phyloP scores from a whole-genome alignment of 1,140 invertebrate genomes.

The Aphaenogaster rudis region DNA sequence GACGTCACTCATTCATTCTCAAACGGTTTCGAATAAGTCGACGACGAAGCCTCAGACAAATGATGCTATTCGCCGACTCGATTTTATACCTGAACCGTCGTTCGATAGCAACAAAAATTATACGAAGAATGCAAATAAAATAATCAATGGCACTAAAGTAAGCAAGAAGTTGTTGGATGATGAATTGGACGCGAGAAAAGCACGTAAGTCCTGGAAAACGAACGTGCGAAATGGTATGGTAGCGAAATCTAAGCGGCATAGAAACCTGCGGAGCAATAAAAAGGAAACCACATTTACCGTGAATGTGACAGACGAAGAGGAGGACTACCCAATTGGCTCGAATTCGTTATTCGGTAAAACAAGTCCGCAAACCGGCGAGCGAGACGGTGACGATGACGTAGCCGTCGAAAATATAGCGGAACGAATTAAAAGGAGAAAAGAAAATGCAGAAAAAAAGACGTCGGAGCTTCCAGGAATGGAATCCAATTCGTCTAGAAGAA shows the following conservation, averaged over 20 bases:
- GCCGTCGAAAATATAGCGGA: conserved; percentile 84
- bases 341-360: conserved; percentile 16
- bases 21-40: conserved; percentile 48
- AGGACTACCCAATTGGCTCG: conserved; percentile 24
- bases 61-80: conserved; percentile 68
- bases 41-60: conserved; percentile 63
- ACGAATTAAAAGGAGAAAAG: conserved; percentile 84
- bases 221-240: conserved; percentile 72
- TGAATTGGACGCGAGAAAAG: conserved; percentile 58
- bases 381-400: conserved; percentile 52
- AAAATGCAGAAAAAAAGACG: conserved; percentile 50
- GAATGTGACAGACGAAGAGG: conserved; percentile 30
- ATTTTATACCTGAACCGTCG: conserved; percentile 71
- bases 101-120: conserved; percentile 85
- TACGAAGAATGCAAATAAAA: conserved; percentile 76
- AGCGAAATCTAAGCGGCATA: conserved; percentile 69
- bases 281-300: conserved; percentile 23
- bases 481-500: conserved; percentile 45
- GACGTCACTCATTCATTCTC: conserved; percentile 66
- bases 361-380: conserved; percentile 36
- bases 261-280: conserved; percentile 59
- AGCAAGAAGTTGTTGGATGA: conserved; percentile 77
- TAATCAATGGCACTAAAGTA: conserved; percentile 81
- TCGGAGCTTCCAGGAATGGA: not conserved
- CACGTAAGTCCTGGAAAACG: conserved; percentile 67